Evolutionary conservation across 2,113 vertebrate genomes (phyloP).

Genomic region (Oryzias woworae): DNA sequence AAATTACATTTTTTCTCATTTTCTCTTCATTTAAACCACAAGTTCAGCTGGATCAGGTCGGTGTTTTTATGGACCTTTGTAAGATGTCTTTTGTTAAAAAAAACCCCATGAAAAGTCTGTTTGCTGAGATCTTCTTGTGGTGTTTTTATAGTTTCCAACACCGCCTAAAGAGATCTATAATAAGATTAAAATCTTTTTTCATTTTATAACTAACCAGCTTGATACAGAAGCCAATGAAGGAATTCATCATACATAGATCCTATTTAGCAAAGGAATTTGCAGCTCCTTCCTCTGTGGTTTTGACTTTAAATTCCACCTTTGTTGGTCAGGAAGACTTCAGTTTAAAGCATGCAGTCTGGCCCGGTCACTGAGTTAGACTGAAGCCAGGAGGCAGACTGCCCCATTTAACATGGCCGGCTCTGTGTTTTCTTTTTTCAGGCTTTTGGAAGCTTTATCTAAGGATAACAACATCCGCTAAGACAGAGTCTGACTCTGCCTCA

Average conservation of each 20-base stretch:
- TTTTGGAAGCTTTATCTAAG: slow-evolving; percentile 31
- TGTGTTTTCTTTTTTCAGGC: background rate
- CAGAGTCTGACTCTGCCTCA: background rate
- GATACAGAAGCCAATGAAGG: too few relatives aligned
- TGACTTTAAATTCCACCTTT: slow-evolving; percentile 9
- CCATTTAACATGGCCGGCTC: slow-evolving; percentile 23
- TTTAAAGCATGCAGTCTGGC: slow-evolving; percentile 17
- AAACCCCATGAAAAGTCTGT: background rate
- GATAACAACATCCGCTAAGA: slow-evolving; percentile 20
- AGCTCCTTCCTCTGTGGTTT: slow-evolving; percentile 12
- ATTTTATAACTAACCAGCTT: too few relatives aligned
- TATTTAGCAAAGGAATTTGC: slow-evolving; percentile 4
- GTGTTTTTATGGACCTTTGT: too few relatives aligned
- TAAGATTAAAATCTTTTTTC: background rate
- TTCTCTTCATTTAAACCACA: too few relatives aligned
- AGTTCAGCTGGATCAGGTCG: too few relatives aligned
- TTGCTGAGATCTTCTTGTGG: background rate
- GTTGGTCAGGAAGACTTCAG: slow-evolving; percentile 5
- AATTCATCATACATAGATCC: background rate
- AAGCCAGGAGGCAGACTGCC: slow-evolving; percentile 7
- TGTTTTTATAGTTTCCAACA: background rate
- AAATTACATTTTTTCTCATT: too few relatives aligned
- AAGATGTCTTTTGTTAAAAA: too few relatives aligned
- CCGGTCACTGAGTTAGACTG: slow-evolving; percentile 12
- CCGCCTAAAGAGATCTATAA: background rate